Evolutionary conservation across 1,140 invertebrate genomes (phyloP).

Genomic region (Drosophila truncata): DNA sequence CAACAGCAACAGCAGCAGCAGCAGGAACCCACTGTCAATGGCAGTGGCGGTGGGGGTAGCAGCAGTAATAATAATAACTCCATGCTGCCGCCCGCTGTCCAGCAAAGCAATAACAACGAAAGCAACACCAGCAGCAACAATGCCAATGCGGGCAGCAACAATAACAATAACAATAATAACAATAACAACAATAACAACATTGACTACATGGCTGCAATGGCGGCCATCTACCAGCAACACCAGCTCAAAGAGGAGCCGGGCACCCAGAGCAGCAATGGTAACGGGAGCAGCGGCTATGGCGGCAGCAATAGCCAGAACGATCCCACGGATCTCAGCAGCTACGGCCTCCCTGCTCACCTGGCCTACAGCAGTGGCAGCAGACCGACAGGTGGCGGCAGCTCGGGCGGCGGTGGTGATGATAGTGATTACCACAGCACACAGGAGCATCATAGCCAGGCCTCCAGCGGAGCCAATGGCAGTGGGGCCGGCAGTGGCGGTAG

Average conservation of each 20-base stretch:
- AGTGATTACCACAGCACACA: constrained; percentile 84
- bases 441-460: constrained; percentile 90
- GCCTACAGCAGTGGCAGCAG: constrained; percentile 58
- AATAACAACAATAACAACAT: constrained; percentile 76
- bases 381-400: constrained; percentile 44
- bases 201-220: constrained; percentile 75
- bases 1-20: constrained; percentile 63
- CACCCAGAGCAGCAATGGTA: constrained; percentile 63
- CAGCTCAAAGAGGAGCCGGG: constrained; percentile 84
- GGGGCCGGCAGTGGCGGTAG: constrained; percentile 61
- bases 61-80: constrained; percentile 55
- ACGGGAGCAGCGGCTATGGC: constrained; percentile 48
- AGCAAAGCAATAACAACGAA: constrained; percentile 32
- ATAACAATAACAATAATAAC: constrained; percentile 71
- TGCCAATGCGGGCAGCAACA: constrained; percentile 59
- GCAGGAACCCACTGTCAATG: constrained; percentile 54
- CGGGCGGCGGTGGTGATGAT: constrained; percentile 65
- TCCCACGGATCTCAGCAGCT: constrained; percentile 81
- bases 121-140: constrained; percentile 47
- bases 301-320: constrained; percentile 68
- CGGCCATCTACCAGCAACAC: constrained; percentile 74
- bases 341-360: constrained; percentile 73
- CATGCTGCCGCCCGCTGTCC: constrained; percentile 69
- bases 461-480: constrained; percentile 74
- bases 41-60: constrained; percentile 46